Evolutionary conservation across 2,888 invertebrate species (phyloP), one percentile per base, ranked within the genome.

Genomic region (Mythimna vitellina): DNA sequence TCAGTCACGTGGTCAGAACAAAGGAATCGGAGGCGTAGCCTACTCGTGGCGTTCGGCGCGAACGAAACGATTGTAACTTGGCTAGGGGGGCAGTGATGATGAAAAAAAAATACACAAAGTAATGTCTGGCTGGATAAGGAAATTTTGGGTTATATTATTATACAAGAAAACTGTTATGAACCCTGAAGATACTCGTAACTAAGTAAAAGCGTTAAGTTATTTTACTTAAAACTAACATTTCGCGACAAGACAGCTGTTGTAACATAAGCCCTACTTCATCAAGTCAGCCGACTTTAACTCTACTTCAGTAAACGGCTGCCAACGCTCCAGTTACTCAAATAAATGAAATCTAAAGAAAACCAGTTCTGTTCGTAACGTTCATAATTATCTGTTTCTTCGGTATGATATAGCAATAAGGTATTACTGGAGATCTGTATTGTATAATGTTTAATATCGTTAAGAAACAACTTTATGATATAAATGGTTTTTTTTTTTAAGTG

Each of bases 281-380:
- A 35, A 17, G 22, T 9, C 7, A 22, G 38, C 54, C 1, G 14
- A 8, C 53, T 56, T 54, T 22, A 60, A 32, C 22, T 46, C 14
- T 20, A 46, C 17, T 58, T 20, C 68, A 68, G 46, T 80, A n/a
- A 78, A 65, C 54, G 32, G 4, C 62, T 32, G 54, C 65, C 53
- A 81, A 65, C 53, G 83, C 62, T 76, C 75, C 69, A 83, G 49
- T 81, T 77, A 76, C 72, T 75, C 60, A 66, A 72, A 72, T 67
- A 65, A 80, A 81, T 81, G 66, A 78, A 82, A 79, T 77, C 76
- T 79, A 73, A 82, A 73, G 69, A 76, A 78, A 86, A 86, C 86
- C 78, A 80, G 85, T 84, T 83, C 14, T 32, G 68, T 49, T 46
- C 29, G 53, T 70, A 71, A 70, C 63, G 49, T 29, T 70, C 60